Evolutionary conservation across 2,888 invertebrate species (phyloP).

Genomic region (Lamellibrachia columna): DNA sequence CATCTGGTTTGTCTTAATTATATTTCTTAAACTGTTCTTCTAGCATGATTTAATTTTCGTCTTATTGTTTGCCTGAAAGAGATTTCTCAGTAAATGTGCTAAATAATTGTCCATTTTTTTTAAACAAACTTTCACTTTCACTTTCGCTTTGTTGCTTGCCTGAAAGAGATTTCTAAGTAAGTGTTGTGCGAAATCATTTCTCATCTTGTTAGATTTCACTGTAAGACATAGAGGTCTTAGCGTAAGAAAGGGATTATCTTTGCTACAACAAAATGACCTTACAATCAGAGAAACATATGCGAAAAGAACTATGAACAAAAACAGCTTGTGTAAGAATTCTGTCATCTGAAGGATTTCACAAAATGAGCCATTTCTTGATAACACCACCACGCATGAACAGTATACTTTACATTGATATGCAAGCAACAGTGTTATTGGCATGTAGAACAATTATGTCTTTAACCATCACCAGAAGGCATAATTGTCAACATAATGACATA

Average conservation of each 20-base stretch:
- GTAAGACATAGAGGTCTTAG: not conserved
- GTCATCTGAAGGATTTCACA: not conserved
- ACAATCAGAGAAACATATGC: no score
- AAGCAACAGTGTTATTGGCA: not conserved
- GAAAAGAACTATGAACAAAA: no score
- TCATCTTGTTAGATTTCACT: not conserved
- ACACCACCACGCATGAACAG: not conserved
- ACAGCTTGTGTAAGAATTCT: not conserved
- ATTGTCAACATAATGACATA: not conserved
- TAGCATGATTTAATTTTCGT: no score
- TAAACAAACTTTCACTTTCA: not conserved
- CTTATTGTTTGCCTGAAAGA: no score
- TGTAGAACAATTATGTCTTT: not conserved
- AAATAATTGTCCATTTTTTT: not conserved
- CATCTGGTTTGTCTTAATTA: not conserved
- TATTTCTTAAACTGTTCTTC: not conserved
- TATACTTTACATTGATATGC: not conserved
- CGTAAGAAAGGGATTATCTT: not conserved
- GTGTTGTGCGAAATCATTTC: not conserved
- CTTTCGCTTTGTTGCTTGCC: not conserved
- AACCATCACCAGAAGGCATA: not conserved
- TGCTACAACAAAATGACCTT: not conserved
- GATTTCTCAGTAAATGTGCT: no score
- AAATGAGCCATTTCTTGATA: not conserved
- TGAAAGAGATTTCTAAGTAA: not conserved